phyloP scores from a whole-genome alignment of 64 coral and sea anemone genomes.

The Dendrophyllia cribrosa region DNA sequence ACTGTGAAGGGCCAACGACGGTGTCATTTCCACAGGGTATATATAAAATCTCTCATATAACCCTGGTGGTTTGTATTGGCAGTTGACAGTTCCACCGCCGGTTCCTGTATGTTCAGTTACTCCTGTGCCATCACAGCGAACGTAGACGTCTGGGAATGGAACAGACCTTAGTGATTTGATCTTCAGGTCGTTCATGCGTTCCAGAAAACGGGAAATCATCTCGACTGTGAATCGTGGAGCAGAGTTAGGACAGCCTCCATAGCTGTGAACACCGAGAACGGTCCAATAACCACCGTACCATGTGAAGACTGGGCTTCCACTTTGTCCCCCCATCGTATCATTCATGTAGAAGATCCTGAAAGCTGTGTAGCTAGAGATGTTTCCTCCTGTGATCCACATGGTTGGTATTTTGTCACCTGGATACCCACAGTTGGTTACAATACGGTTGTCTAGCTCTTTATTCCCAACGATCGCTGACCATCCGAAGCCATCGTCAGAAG shows the following conservation, averaged over 20 bases:
- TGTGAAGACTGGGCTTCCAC: conserved; percentile 60
- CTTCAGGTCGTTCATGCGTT: conserved; percentile 38
- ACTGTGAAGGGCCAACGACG: background rate
- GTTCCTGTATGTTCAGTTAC: background rate
- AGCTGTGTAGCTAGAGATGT: background rate
- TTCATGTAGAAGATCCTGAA: conserved; percentile 47
- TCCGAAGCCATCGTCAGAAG: conserved; percentile 56
- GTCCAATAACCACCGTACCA: conserved; percentile 63
- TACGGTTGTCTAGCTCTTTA: conserved; percentile 22
- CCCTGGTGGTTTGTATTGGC: conserved; percentile 53
- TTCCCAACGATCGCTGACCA: conserved; percentile 48
- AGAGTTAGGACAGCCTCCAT: conserved; percentile 27
- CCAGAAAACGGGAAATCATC: conserved; percentile 73
- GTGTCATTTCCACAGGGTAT: conserved; percentile 36
- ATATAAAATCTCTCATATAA: conserved; percentile 4
- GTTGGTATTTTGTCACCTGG: conserved; percentile 10
- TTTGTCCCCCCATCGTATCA: conserved; percentile 49
- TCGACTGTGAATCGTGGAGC: conserved; percentile 46
- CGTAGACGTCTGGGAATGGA: conserved; percentile 41
- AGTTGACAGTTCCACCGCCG: conserved; percentile 61
- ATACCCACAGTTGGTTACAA: conserved; percentile 56
- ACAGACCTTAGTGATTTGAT: conserved; percentile 24
- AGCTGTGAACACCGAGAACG: conserved; percentile 48
- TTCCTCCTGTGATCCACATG: conserved; percentile 49
- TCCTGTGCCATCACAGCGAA: conserved; percentile 51